phyloP scores from a whole-genome alignment of 2,113 vertebrate species.

The Sphaerodactylus townsendi region DNA sequence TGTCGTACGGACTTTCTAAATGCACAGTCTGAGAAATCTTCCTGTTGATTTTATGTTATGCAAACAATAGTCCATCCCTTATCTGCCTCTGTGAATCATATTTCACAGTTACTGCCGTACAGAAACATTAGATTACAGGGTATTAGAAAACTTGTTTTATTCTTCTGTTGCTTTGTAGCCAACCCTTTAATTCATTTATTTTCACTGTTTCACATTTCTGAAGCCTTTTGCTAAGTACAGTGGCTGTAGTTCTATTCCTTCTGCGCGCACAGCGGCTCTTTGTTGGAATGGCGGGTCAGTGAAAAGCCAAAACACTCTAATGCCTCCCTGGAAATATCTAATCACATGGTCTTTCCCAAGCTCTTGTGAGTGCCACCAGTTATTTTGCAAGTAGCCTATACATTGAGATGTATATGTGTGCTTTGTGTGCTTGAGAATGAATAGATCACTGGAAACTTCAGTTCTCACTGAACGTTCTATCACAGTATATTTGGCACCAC shows the following conservation, averaged over 20 bases:
- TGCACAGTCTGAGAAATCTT: too few relatives aligned
- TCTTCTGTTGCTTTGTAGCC: background rate
- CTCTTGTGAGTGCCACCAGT: background rate
- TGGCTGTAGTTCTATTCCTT: background rate
- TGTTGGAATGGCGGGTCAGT: background rate
- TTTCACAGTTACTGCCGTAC: background rate
- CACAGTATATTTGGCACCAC: background rate
- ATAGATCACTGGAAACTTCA: background rate
- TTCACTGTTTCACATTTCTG: background rate
- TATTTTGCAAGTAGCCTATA: background rate
- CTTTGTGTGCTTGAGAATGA: background rate
- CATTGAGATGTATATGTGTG: background rate
- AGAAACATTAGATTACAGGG: background rate
- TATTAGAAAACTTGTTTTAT: background rate
- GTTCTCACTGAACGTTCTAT: background rate
- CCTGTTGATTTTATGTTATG: background rate
- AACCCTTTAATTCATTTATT: background rate
- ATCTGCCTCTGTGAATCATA: background rate
- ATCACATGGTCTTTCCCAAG: background rate
- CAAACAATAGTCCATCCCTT: background rate
- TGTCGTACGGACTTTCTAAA: background rate
- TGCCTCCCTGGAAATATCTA: background rate
- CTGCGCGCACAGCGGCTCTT: background rate
- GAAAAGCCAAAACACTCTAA: background rate
- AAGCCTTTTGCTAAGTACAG: background rate